A percentile compares a stretch with the other conserved stretches of the same genome.
phyloP scores from a whole-genome alignment of 1,140 invertebrate species.

The Hyles euphorbiae region DNA sequence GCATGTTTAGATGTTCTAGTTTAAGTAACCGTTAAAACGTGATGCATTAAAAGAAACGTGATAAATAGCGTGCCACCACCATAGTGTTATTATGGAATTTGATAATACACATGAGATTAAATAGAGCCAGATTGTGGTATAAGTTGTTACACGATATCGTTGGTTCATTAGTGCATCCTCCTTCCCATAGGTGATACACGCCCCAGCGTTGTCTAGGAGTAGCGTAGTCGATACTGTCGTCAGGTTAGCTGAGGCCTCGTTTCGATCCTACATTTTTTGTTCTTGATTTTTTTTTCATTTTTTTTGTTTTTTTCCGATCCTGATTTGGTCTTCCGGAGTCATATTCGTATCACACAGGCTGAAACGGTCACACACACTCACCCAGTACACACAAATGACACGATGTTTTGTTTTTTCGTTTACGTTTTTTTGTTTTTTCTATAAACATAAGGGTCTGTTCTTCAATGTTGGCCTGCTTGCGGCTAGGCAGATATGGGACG shows the following conservation, averaged over 20 bases:
- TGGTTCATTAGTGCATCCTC: slow-evolving; percentile 37
- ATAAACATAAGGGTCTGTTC: slow-evolving; percentile 43
- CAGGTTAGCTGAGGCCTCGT: slow-evolving; percentile 60
- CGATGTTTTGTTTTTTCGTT: slow-evolving; percentile 30
- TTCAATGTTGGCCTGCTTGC: slow-evolving; percentile 59
- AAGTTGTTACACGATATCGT: slow-evolving; percentile 28
- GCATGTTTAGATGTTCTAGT: slow-evolving; percentile 49
- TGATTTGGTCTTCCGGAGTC: slow-evolving; percentile 52
- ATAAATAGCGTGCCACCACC: slow-evolving; percentile 52
- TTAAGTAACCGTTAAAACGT: slow-evolving; percentile 7
- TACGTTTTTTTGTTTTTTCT: slow-evolving; percentile 36
- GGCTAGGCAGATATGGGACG: slow-evolving; percentile 57
- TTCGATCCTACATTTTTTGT: slow-evolving; percentile 42
- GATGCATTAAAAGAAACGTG: slow-evolving; percentile 27
- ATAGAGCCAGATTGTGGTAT: slow-evolving; percentile 19
- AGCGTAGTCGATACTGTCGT: slow-evolving; percentile 38
- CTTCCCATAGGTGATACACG: slow-evolving; percentile 32
- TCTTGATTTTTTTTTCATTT: slow-evolving; percentile 36
- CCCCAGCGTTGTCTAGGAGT: slow-evolving; percentile 57
- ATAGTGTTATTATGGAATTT: slow-evolving; percentile 48
- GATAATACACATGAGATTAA: slow-evolving; percentile 21
- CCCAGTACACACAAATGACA: slow-evolving; percentile 51
- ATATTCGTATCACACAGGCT: slow-evolving; percentile 62
- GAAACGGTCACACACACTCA: slow-evolving; percentile 44
- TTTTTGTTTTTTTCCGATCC: slow-evolving; percentile 41